A percentile compares a stretch with the other conserved stretches of the same genome.
These are phyloP conservation scores for Lordiphosa mommai DNA, from an alignment of 1,140 invertebrate genomes.

Conservation along the genomic window DNA sequence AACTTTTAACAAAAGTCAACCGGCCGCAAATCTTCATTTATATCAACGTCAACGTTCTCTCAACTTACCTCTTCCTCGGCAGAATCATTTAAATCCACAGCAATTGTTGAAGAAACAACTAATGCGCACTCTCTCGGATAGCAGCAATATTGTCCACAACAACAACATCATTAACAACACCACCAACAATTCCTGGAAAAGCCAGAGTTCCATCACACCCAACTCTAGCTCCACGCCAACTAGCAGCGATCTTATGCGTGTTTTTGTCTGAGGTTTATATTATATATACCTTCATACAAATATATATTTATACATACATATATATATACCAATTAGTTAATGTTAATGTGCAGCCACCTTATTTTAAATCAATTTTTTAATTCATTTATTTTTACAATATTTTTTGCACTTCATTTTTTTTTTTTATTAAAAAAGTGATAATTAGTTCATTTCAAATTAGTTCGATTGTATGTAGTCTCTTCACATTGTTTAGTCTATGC, in stretches of 20 bases:
- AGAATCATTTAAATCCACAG: conserved; percentile 30
- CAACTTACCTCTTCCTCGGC: conserved; percentile 33
- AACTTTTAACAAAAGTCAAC: conserved; percentile 23
- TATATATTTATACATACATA: conserved; percentile 13
- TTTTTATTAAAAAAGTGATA: conserved; percentile 61
- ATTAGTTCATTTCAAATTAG: conserved; percentile 46
- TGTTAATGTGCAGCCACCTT: conserved; percentile 35
- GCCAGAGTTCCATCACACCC: conserved; percentile 45
- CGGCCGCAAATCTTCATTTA: conserved; percentile 13
- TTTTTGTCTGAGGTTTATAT: conserved; percentile 53
- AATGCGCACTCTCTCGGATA: conserved; percentile 57
- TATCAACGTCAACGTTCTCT: conserved; percentile 21
- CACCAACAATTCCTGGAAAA: conserved; percentile 58
- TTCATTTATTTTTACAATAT: too few relatives aligned
- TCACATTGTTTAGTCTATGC: conserved; percentile 47
- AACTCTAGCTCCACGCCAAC: conserved; percentile 41
- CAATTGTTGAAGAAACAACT: conserved; percentile 62
- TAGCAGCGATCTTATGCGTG: conserved; percentile 66
- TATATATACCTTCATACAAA: conserved; percentile 2
- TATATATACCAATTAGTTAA: conserved; percentile 13
- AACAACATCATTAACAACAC: conserved; percentile 22
- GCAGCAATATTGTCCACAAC: conserved; percentile 46
- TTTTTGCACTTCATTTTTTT: conserved; percentile 38
- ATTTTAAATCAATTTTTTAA: conserved; percentile 54
- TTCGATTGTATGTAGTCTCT: conserved; percentile 60